Evolutionary conservation across 2,888 invertebrate genomes (phyloP), one percentile per base, ranked within the genome.

Genomic region (Pelosia muscerda): DNA sequence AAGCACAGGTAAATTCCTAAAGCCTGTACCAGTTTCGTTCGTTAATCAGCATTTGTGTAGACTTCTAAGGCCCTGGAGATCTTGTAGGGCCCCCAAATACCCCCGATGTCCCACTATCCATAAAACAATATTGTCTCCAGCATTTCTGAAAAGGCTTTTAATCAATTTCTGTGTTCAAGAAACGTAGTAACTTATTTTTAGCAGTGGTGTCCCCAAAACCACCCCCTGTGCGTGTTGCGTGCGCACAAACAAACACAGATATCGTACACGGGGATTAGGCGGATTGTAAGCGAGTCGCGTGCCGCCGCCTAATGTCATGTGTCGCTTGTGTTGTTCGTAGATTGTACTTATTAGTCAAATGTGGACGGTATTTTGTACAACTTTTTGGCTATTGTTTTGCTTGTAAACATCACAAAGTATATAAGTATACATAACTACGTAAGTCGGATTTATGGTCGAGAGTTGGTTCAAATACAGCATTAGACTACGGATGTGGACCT

Each of bases 231-330:
- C 80, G 81, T 79, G 79, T 88, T 83, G 88, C 88, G 88, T 88
- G 88, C 79, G 82, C 84, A 78, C 79, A 88, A 86, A 85, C 87
- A 84, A 86, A 88, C 81, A 87, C 69, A 82, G 86, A 86, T 85
- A 86, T 68, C 65, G 73, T 58, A 73, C 79, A 85, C 80, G 74
- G 67, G 83, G 82, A 84, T 84, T 83, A 83, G 72, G 69, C 71
- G 77, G 76, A 77, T 79, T 78, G 81, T 81, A 81, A 81, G 70
- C 80, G 74, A 76, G 75, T 78, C 68, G 75, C 75, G 80, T 81
- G 79, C 56, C 28, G 38, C 63, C 61, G 72, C 68, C 74, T 69
- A 31, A 69, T 58, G 57, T 54, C 34, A 54, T 65, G 65, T 69
- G 69, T 63, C 69, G 69, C 58, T 26, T 62, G 58, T 61, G 28